Base-by-base conservation (phyloP, 2,888 invertebrate genomes). In the Eupeodes luniger region DNA sequence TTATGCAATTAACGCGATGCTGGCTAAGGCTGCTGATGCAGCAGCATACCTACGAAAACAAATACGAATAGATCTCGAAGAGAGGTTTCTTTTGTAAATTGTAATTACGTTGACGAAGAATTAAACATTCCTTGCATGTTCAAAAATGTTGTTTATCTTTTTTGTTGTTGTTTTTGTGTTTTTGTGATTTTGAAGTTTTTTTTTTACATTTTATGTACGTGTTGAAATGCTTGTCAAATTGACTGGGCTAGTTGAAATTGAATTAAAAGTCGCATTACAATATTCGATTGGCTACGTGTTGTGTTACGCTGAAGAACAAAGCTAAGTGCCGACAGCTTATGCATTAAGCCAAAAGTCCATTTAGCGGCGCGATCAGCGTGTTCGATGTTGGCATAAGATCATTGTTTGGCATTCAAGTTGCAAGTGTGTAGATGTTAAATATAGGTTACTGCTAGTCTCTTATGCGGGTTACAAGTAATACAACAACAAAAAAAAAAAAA, bases 41-140 rank as follows among this genome's bases (percentile, higher is more conserved):
- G 27, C 27, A 27, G 27, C 2, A 27, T 27, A n/a, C n/a, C n/a
- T n/a, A 27, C 27, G 3, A 27, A 27, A 27, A 27, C 27, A 27
- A 27, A 27, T 27, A 27, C 27, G 27, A 27, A 2, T 12, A 79
- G 79, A 53, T 44, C 51, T 76, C 14, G 47, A 27, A 34, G 44
- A 57, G 40, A 55, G 16, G 51, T 75, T 72, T 57, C 19, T 27
- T 16, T 76, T 36, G 27, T 27, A 27, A 27, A 27, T 27, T 81
- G 51, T 69, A 78, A 79, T 77, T 74, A 40, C 27, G 67, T 61
- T 14, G 16, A 2, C 9, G 57, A 47, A 44, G 51, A 83, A 80
- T 87, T 87, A 76, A 66, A 49, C 79, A 87, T 87, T 83, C 83
- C 83, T 80, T 83, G 70, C 69, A 75, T 83, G 82, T 86, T 74